Percentiles rank a stretch among this genome's conserved stretches.
Evolutionary conservation across 2,888 invertebrate species (phyloP).

Genomic region (Gastrophysa polygoni): DNA sequence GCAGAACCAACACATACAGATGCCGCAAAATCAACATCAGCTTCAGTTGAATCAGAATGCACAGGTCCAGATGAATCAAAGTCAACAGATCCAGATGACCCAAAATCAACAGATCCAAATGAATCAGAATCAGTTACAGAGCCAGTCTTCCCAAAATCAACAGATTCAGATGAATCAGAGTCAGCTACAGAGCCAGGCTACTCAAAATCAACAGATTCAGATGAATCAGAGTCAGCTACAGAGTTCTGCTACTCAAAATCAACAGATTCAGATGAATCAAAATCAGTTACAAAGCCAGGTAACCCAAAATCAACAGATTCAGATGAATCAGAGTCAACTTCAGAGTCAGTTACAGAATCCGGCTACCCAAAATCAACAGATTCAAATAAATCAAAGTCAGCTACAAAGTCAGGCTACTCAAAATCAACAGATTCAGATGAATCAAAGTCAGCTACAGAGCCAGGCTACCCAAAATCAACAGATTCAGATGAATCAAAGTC

Average conservation of each 20-base stretch:
- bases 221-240: constrained; percentile 39
- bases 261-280: constrained; percentile 41
- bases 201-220: constrained; percentile 40
- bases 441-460: constrained; percentile 41
- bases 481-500: constrained; percentile 38
- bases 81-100: constrained; percentile 28
- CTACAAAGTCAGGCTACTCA: constrained; percentile 29
- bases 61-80: constrained; percentile 50
- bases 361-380: constrained; percentile 19
- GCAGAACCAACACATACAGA: constrained; percentile 40
- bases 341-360: constrained; percentile 34
- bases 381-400: constrained; percentile 52
- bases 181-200: constrained; percentile 44
- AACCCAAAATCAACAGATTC: constrained; percentile 40
- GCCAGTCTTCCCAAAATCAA: constrained; percentile 3
- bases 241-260: constrained; percentile 38
- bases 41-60: constrained; percentile 56
- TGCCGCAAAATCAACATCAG: constrained; percentile 54
- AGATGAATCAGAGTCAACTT: constrained; percentile 56
- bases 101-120: constrained; percentile 34
- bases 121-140: constrained; percentile 52
- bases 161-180: constrained; percentile 18
- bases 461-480: too few relatives aligned
- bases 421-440: constrained; percentile 7
- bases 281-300: constrained; percentile 29